phyloP scores from a whole-genome alignment of 2,113 vertebrate genomes.

The Calidris pugnax region DNA sequence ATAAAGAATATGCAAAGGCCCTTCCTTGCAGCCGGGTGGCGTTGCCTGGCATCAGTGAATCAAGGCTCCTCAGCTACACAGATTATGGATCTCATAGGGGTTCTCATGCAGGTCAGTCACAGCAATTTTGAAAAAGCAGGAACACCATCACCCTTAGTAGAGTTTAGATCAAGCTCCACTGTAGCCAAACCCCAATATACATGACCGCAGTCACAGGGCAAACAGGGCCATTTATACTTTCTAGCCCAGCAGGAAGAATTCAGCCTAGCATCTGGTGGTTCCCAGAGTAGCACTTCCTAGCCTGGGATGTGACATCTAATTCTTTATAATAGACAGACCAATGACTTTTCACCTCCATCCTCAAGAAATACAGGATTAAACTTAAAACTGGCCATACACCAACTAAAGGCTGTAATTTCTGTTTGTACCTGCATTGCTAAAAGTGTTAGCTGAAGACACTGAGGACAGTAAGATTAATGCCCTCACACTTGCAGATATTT shows the following conservation, averaged over 20 bases:
- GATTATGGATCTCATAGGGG: background rate
- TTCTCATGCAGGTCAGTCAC: background rate
- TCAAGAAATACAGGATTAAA: constrained; percentile 21
- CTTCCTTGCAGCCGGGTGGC: background rate
- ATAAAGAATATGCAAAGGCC: background rate
- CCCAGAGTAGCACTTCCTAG: background rate
- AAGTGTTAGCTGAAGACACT: background rate
- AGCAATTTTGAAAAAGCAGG: background rate
- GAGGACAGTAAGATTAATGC: background rate
- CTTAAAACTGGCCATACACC: background rate
- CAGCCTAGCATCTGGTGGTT: background rate
- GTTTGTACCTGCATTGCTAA: background rate
- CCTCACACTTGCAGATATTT: background rate
- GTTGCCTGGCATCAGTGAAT: background rate
- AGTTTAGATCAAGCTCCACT: background rate
- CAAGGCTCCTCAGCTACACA: background rate
- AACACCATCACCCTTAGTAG: background rate
- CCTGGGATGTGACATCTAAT: background rate
- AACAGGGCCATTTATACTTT: background rate
- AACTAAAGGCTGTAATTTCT: background rate
- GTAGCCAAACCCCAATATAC: background rate
- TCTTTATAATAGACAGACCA: background rate
- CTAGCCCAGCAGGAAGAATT: background rate
- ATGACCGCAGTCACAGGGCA: background rate
- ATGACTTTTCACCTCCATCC: background rate